Percentiles rank a stretch among this genome's conserved stretches.
Evolutionary conservation across 92 coral and sea anemone species (phyloP).

Genomic region (Zoanthus solanderi): DNA sequence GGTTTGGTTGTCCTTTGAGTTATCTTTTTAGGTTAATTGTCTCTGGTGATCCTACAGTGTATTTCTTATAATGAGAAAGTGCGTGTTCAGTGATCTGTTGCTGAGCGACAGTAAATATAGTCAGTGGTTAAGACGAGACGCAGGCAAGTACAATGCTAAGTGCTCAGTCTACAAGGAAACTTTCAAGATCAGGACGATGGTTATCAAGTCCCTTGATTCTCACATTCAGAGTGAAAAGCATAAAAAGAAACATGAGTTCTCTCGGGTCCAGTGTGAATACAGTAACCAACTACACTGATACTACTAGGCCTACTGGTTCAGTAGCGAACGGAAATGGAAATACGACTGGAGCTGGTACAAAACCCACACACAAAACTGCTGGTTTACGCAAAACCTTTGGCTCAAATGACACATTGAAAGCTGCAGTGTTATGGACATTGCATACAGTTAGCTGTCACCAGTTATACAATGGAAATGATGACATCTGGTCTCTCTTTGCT

Average conservation of each 20-base stretch:
- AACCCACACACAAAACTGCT: background rate
- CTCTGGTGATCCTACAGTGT: conserved; percentile 19
- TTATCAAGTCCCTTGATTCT: too few species aligned
- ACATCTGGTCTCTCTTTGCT: background rate
- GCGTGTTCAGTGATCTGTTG: background rate
- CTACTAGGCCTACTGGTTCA: background rate
- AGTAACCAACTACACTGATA: background rate
- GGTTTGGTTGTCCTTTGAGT: conserved; percentile 17
- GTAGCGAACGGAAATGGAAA: background rate
- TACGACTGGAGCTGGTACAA: too few species aligned
- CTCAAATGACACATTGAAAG: too few species aligned
- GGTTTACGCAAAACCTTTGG: background rate
- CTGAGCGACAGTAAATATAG: conserved; percentile 7
- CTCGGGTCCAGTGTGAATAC: conserved; percentile 1
- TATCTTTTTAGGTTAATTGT: conserved; percentile 6
- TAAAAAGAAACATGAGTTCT: background rate
- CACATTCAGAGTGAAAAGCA: too few species aligned
- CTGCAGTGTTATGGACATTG: too few species aligned
- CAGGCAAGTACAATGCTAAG: background rate
- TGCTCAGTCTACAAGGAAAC: background rate
- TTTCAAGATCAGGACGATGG: background rate
- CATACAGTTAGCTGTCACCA: background rate
- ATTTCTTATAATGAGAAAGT: conserved; percentile 17
- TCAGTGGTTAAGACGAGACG: conserved; percentile 10
- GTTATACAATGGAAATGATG: background rate